A percentile compares a stretch with the other conserved stretches of the same genome.
These are phyloP conservation scores for Gadus macrocephalus DNA, from an alignment of 2,113 vertebrate genomes.

Conservation along the genomic window DNA sequence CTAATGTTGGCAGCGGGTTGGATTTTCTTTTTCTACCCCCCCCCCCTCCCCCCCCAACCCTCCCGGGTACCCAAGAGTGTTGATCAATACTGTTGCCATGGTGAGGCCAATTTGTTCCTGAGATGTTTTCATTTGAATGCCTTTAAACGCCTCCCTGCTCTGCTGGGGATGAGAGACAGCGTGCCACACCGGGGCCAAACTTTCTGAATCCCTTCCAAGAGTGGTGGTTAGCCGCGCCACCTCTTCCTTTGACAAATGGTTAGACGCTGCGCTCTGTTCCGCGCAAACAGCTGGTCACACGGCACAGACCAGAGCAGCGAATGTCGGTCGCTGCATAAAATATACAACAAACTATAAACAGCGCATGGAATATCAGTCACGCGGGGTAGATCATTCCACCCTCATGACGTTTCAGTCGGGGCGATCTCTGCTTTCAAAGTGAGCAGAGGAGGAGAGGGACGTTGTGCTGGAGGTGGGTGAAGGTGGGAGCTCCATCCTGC, in stretches of 20 bases:
- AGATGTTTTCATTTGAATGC: constrained; percentile 68
- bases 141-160: constrained; percentile 58
- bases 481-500: constrained; percentile 58
- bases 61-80: constrained; percentile 52
- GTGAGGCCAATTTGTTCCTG: constrained; percentile 63
- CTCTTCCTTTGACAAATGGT: constrained; percentile 16
- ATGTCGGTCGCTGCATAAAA: constrained; percentile 18
- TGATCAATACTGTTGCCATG: constrained; percentile 72
- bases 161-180: constrained; percentile 59
- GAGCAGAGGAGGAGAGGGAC: constrained; percentile 27
- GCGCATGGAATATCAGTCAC: constrained; percentile 33
- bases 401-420: constrained; percentile 59
- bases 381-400: constrained; percentile 51
- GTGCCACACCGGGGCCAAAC: constrained; percentile 53
- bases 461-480: constrained; percentile 40
- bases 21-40: constrained; percentile 45
- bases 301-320: too few relatives aligned
- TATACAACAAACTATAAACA: constrained; percentile 40
- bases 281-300: neutral
- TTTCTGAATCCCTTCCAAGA: constrained; percentile 44
- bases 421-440: constrained; percentile 33
- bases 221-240: constrained; percentile 15
- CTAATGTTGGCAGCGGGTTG: constrained; percentile 58
- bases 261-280: neutral
- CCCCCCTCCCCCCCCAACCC: too few relatives aligned